Evolutionary conservation across 2,888 invertebrate genomes (phyloP).

Genomic region (Pseudeuparius sepicola): DNA sequence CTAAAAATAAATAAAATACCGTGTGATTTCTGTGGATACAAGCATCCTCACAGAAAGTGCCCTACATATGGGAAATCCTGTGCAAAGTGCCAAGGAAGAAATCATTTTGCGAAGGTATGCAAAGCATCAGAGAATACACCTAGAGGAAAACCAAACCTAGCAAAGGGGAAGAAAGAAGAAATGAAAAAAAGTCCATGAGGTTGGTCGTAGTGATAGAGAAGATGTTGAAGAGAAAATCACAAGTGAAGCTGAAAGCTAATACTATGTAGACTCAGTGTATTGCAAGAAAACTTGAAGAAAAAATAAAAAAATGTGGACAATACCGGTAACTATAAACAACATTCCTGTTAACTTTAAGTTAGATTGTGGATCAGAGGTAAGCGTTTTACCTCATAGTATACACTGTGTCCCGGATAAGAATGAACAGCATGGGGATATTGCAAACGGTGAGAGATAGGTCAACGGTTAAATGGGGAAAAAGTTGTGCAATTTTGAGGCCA

Average conservation of each 20-base stretch:
- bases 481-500: no score
- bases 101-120: slow-evolving; percentile 12
- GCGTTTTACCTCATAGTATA: slow-evolving; percentile 14
- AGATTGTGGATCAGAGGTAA: slow-evolving; percentile 19
- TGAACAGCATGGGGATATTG: no score
- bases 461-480: no score
- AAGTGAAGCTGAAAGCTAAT: slow-evolving; percentile 11
- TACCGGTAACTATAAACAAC: slow-evolving; percentile 12
- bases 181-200: not conserved
- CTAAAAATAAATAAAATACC: not conserved
- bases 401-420: no score
- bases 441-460: no score
- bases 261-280: slow-evolving; percentile 14
- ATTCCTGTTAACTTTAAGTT: slow-evolving; percentile 17
- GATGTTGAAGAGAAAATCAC: not conserved
- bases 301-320: slow-evolving; percentile 13
- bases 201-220: not conserved
- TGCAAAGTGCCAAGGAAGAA: slow-evolving; percentile 9
- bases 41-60: slow-evolving; percentile 5
- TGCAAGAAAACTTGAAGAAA: not conserved
- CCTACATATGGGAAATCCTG: slow-evolving; percentile 12
- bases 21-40: slow-evolving; percentile 4
- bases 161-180: slow-evolving; percentile 3
- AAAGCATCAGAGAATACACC: no score
- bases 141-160: no score